Percentiles rank a stretch among this genome's conserved stretches.
Evolutionary conservation across 2,113 vertebrate genomes (phyloP).

Genomic region (Chaetops frenatus): DNA sequence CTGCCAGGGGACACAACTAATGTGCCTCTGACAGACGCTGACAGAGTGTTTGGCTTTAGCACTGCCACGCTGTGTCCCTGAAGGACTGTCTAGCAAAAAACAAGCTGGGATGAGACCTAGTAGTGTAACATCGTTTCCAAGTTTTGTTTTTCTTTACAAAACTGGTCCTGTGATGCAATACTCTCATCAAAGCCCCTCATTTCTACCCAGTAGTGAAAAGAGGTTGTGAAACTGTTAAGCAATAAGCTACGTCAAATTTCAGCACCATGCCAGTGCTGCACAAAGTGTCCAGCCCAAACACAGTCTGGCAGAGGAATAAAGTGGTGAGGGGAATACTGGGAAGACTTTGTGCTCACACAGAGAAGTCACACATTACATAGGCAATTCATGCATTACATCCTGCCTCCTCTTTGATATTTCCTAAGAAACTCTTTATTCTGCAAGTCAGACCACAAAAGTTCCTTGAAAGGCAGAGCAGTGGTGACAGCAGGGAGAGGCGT

Average conservation of each 20-base stretch:
- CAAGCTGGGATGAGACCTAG: not conserved
- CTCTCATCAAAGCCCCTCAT: not conserved
- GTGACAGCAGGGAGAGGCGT: not conserved
- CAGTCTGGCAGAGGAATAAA: not conserved
- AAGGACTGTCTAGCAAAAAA: not conserved
- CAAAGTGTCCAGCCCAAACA: conserved; percentile 8
- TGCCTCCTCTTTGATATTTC: conserved; percentile 4
- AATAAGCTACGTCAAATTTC: not conserved
- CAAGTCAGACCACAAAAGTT: conserved; percentile 8
- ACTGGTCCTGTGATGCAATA: not conserved
- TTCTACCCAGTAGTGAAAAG: not conserved
- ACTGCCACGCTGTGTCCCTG: not conserved
- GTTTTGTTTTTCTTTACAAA: not conserved
- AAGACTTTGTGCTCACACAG: not conserved
- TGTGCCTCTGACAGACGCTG: not conserved
- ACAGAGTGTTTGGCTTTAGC: not conserved
- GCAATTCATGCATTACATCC: not conserved
- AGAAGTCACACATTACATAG: not conserved
- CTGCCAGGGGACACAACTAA: not conserved
- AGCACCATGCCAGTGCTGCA: conserved; percentile 9
- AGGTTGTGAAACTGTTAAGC: conserved; percentile 18
- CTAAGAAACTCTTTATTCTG: not conserved
- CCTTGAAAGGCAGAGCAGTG: conserved; percentile 22
- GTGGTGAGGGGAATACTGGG: not conserved
- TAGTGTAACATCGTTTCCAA: not conserved